Evolutionary conservation across 2,113 vertebrate genomes (phyloP).

Genomic region (Coptodon rendalli): DNA sequence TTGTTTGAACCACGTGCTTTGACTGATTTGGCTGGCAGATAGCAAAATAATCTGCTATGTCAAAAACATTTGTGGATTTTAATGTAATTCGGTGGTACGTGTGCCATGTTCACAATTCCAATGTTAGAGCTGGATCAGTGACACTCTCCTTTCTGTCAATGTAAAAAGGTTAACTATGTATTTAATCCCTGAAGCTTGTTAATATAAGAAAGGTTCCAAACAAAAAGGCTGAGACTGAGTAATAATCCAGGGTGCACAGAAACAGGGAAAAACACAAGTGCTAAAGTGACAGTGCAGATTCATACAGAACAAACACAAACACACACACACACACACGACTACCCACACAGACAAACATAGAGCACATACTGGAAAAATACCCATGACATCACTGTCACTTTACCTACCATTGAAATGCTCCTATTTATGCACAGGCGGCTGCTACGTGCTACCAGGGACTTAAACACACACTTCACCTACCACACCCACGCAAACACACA

Average conservation of each 20-base stretch:
- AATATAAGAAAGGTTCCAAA: background rate
- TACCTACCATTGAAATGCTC: constrained; percentile 37
- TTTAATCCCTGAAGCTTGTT: background rate
- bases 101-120: background rate
- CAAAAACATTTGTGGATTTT: background rate
- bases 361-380: constrained; percentile 50
- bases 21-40: background rate
- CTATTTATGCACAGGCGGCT: constrained; percentile 52
- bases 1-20: rapidly evolving
- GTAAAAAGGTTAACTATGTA: background rate
- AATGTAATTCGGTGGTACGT: rapidly evolving
- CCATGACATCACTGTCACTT: constrained; percentile 67
- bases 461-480: constrained; percentile 62
- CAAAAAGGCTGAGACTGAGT: background rate
- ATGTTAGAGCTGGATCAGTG: background rate
- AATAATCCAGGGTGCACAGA: background rate
- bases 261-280: background rate
- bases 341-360: background rate
- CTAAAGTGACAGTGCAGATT: constrained; percentile 36
- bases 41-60: background rate
- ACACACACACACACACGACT: background rate
- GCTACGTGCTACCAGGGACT: constrained; percentile 32
- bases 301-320: background rate
- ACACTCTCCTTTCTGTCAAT: background rate
- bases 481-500: constrained; percentile 41